A percentile compares a stretch with the other conserved stretches of the same genome.
Conservation (phyloP, 1,140 invertebrate genomes). For the Augochlora pura region DNA sequence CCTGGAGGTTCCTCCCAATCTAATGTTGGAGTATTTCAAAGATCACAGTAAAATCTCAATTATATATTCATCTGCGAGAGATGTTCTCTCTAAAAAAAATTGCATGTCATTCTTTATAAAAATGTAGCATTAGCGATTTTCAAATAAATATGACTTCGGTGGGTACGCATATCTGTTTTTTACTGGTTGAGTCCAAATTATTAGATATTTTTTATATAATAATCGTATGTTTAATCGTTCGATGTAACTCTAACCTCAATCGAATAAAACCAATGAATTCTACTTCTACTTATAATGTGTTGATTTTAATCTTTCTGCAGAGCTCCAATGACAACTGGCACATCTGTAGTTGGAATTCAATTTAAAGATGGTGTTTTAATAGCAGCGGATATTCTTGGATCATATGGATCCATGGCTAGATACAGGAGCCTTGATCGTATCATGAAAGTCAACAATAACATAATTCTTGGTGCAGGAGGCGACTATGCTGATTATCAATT, state of each 20-base stretch:
- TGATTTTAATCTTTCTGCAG: conserved; percentile 79
- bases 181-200: not conserved
- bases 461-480: conserved; percentile 93
- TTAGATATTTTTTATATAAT: not conserved
- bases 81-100: conserved; percentile 16
- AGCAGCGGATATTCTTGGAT: conserved; percentile 94
- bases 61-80: not conserved
- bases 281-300: not conserved
- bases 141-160: not conserved
- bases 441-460: conserved; percentile 93
- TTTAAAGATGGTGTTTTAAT: conserved; percentile 95
- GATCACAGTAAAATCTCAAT: conserved; percentile 82
- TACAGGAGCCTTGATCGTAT: conserved; percentile 92
- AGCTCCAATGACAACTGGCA: conserved; percentile 92
- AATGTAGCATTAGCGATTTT: not conserved
- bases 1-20: conserved; percentile 77
- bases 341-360: conserved; percentile 93
- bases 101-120: conserved; percentile 28
- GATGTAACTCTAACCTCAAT: not conserved
- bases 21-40: conserved; percentile 76
- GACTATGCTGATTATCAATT: conserved; percentile 98
- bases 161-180: not conserved
- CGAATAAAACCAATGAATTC: not conserved
- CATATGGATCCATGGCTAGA: conserved; percentile 94
- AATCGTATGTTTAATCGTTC: not conserved